Evolutionary conservation across 2,113 vertebrate species (phyloP).

Genomic region (Psilopsiagon aymara): DNA sequence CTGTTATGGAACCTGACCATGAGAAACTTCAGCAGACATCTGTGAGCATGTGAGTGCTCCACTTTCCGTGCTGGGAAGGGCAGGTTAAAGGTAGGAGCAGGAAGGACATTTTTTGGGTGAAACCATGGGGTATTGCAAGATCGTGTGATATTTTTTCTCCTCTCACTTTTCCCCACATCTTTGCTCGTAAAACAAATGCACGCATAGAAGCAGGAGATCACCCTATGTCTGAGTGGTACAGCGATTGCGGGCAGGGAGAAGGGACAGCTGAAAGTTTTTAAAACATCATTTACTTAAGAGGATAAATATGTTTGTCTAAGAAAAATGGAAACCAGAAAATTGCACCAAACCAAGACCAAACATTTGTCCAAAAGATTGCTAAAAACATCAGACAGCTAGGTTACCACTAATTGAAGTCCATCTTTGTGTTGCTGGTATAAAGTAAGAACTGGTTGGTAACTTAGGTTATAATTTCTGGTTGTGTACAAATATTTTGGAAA

Average conservation of each 20-base stretch:
- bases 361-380: slow-evolving; percentile 16
- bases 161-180: neutral
- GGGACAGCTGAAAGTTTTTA: neutral
- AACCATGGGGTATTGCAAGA: neutral
- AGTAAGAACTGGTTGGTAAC: slow-evolving; percentile 48
- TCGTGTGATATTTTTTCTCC: neutral
- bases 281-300: slow-evolving; percentile 27
- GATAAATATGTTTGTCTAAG: slow-evolving; percentile 43
- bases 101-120: neutral
- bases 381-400: slow-evolving; percentile 27
- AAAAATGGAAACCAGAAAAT: slow-evolving; percentile 51
- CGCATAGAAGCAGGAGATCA: neutral
- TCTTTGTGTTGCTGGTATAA: slow-evolving; percentile 59
- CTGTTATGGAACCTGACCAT: neutral
- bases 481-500: slow-evolving; percentile 71
- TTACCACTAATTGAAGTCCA: neutral
- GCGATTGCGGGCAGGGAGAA: neutral
- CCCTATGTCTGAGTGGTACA: neutral
- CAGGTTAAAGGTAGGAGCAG: neutral
- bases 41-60: neutral
- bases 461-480: slow-evolving; percentile 66
- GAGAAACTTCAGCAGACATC: neutral
- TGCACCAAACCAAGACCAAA: slow-evolving; percentile 20
- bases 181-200: fast-evolving
- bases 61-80: neutral